These are phyloP conservation scores for Heteromormyrus szaboi DNA, from an alignment of 2,797 vertebrate genomes.

Conservation along the genomic window DNA sequence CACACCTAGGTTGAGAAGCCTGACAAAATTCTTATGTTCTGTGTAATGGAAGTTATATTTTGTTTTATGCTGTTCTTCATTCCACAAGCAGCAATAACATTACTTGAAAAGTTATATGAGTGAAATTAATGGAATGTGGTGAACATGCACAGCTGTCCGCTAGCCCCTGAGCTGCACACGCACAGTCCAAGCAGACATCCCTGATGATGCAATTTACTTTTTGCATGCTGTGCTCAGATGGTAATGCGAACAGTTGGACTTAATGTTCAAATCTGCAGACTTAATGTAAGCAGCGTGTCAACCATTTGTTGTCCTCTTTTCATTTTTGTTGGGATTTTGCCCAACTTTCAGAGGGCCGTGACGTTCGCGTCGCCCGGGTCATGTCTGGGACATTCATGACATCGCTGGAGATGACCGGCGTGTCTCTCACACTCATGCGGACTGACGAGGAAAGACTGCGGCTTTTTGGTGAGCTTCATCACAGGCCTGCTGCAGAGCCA, in stretches of 20 bases:
- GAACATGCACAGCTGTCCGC: not conserved
- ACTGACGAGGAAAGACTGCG: slow-evolving; percentile 61
- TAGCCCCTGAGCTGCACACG: not conserved
- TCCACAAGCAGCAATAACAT: not conserved
- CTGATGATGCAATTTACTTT: not conserved
- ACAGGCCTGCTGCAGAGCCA: not conserved
- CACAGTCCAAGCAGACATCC: not conserved
- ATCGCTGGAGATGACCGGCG: slow-evolving; percentile 83
- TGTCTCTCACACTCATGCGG: slow-evolving; percentile 80
- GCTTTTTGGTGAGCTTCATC: slow-evolving; percentile 66
- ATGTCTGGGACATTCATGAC: slow-evolving; percentile 90
- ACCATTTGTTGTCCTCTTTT: not conserved
- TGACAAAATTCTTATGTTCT: not conserved
- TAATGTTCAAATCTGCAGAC: not conserved
- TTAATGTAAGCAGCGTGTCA: not conserved
- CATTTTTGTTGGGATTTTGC: not conserved
- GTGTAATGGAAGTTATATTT: not conserved
- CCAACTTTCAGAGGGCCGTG: slow-evolving; percentile 60
- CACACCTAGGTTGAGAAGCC: not conserved
- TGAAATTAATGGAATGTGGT: not conserved
- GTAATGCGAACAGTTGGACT: not conserved
- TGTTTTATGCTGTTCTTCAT: not conserved
- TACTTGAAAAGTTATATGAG: not conserved
- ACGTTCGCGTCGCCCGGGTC: slow-evolving; percentile 63
- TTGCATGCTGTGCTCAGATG: not conserved